A percentile compares a stretch with the other conserved stretches of the same genome.
phyloP scores from a whole-genome alignment of 2,113 vertebrate species.

The Archocentrus centrarchus region DNA sequence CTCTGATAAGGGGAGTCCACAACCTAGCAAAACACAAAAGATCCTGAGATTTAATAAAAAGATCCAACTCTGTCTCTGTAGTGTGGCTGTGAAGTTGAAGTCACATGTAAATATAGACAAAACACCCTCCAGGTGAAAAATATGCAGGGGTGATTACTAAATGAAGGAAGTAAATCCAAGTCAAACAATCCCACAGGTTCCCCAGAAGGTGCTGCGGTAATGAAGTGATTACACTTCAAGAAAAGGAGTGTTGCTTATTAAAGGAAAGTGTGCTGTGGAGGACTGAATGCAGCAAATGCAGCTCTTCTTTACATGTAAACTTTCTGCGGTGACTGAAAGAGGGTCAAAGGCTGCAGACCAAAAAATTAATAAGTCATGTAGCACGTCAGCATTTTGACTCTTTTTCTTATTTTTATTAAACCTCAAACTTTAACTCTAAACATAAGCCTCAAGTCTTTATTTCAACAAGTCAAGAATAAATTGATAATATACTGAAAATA shows the following conservation, averaged over 20 bases:
- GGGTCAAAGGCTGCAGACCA: not conserved
- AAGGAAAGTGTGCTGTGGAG: not conserved
- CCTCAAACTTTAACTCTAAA: not conserved
- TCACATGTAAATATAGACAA: conserved; percentile 16
- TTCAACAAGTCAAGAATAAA: not conserved
- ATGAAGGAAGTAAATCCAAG: not conserved
- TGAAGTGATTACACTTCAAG: not conserved
- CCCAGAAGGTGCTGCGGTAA: not conserved
- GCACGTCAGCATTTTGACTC: not conserved
- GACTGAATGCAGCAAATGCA: not conserved
- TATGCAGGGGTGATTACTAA: not conserved
- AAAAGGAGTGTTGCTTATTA: conserved; percentile 11
- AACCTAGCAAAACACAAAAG: conserved; percentile 72
- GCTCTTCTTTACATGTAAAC: not conserved
- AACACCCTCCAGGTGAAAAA: not conserved
- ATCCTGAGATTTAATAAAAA: conserved; percentile 2
- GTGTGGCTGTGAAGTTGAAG: not conserved
- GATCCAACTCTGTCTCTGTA: not conserved
- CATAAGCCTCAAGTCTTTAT: not conserved
- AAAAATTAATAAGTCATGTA: not conserved
- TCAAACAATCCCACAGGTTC: conserved; percentile 25
- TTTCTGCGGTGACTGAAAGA: not conserved
- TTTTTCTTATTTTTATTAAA: not conserved
- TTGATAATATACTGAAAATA: not conserved
- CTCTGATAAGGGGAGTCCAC: conserved; percentile 70